phyloP scores from a whole-genome alignment of 2,888 invertebrate genomes.

The Cosmorhoe ocellata region DNA sequence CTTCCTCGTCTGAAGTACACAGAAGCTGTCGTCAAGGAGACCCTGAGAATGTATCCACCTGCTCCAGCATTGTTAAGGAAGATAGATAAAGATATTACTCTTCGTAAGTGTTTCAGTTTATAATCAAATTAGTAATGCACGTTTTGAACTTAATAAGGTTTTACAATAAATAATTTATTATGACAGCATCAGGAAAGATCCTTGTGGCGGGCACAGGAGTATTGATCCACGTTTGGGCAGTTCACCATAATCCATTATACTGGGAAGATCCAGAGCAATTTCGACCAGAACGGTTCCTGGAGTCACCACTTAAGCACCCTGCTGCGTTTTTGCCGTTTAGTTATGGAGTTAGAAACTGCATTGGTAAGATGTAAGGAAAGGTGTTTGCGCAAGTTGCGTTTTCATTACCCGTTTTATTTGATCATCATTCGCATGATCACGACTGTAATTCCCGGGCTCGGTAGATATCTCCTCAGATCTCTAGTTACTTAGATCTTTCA shows the following conservation, averaged over 20 bases:
- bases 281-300: slow-evolving; percentile 81
- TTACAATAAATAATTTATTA: neutral
- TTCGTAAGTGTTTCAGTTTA: slow-evolving; percentile 40
- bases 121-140: neutral
- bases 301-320: slow-evolving; percentile 78
- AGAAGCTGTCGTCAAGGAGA: slow-evolving; percentile 52
- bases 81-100: slow-evolving; percentile 37
- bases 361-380: too few species aligned
- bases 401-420: too few species aligned
- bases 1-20: slow-evolving; percentile 45
- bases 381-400: too few species aligned
- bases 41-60: slow-evolving; percentile 49
- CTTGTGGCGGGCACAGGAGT: slow-evolving; percentile 18
- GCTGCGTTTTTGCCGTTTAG: slow-evolving; percentile 86
- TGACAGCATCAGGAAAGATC: slow-evolving; percentile 22
- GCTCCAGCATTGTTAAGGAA: slow-evolving; percentile 43
- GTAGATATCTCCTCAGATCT: too few species aligned
- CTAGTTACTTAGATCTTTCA: too few species aligned
- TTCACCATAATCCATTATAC: slow-evolving; percentile 79
- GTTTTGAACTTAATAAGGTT: neutral
- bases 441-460: too few species aligned
- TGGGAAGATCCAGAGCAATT: slow-evolving; percentile 84
- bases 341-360: slow-evolving; percentile 86
- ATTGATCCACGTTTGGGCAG: slow-evolving; percentile 26
- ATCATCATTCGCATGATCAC: too few species aligned